Conservation (phyloP, 37 sponge, comb jelly and placozoan genomes). For the Petrosia ficiformis region DNA sequence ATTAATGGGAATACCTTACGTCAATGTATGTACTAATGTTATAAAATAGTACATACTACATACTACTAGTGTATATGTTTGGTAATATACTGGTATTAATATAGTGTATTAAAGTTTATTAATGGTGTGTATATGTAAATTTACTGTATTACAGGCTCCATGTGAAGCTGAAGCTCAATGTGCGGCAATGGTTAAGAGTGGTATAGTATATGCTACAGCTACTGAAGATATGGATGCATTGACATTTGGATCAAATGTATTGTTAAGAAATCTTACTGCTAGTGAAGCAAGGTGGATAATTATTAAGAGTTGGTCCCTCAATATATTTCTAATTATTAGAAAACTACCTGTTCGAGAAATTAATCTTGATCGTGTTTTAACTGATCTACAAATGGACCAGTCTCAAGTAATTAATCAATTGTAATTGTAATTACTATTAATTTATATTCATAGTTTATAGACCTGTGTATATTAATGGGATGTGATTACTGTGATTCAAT, state of each 20-base stretch:
- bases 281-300: conserved; percentile 88
- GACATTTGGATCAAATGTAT: conserved; percentile 85
- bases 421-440: too few species aligned
- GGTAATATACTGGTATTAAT: neutral
- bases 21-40: conserved; percentile 46
- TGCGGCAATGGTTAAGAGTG: conserved; percentile 88
- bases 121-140: neutral
- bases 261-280: conserved; percentile 90
- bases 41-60: neutral
- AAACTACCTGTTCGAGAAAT: conserved; percentile 94
- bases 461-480: conserved; percentile 95
- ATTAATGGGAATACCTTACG: conserved; percentile 94
- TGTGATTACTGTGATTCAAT: conserved; percentile 99
- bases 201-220: conserved; percentile 89
- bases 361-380: conserved; percentile 61
- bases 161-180: conserved; percentile 99
- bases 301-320: too few species aligned
- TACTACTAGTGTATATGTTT: neutral
- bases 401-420: conserved; percentile 33
- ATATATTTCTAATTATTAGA: conserved; percentile 52
- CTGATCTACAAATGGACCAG: conserved; percentile 62
- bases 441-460: too few species aligned
- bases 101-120: neutral
- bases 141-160: conserved; percentile 72
- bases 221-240: conserved; percentile 99